Percentiles rank a stretch among this genome's conserved stretches.
phyloP scores from a whole-genome alignment of 2,797 vertebrate species.

The Tapera naevia region DNA sequence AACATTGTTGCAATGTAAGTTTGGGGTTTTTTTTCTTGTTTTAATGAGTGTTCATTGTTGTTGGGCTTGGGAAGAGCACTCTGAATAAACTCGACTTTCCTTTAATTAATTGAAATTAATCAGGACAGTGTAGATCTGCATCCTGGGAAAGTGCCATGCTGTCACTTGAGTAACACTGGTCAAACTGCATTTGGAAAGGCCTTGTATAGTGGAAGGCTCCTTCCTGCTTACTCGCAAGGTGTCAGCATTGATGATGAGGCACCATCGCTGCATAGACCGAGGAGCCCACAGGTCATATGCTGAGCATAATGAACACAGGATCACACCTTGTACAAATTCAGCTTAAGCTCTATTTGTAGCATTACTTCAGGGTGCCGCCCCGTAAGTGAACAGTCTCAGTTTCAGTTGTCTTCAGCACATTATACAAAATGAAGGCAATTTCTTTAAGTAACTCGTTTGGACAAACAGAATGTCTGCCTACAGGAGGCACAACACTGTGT shows the following conservation, averaged over 20 bases:
- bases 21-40: neutral
- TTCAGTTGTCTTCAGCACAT: neutral
- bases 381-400: neutral
- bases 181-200: neutral
- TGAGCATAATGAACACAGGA: accelerated
- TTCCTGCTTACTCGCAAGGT: neutral
- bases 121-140: neutral
- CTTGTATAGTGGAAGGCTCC: neutral
- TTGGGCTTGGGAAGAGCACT: neutral
- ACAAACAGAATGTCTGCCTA: neutral
- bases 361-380: neutral
- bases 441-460: neutral
- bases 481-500: neutral
- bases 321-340: neutral
- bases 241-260: accelerated
- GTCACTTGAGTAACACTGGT: neutral
- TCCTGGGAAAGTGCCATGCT: neutral
- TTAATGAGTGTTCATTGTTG: neutral
- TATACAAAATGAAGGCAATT: neutral
- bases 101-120: neutral
- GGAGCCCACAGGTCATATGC: neutral
- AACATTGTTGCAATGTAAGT: neutral
- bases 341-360: accelerated
- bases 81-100: neutral
- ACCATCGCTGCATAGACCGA: neutral